These are phyloP conservation scores for Menidia beryllina DNA, from an alignment of 2,113 vertebrate species.

Conservation along the genomic window DNA sequence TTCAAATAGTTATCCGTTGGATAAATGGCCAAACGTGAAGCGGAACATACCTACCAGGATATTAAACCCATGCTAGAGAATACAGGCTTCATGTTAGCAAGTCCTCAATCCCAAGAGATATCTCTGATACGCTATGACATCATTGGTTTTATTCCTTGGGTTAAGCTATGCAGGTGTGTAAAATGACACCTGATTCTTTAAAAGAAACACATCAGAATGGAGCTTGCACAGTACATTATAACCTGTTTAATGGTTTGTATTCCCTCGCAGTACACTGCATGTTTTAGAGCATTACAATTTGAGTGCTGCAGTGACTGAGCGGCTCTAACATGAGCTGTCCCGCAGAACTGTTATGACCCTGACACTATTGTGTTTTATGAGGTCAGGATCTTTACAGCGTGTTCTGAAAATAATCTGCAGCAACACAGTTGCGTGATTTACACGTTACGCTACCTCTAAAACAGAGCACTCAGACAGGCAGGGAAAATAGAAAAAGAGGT, in stretches of 20 bases:
- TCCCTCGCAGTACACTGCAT: conserved; percentile 26
- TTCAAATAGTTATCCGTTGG: not conserved
- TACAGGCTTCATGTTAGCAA: conserved; percentile 13
- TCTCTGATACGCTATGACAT: conserved; percentile 3
- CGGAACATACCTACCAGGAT: not conserved
- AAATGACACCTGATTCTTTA: conserved; percentile 3
- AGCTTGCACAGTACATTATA: not conserved
- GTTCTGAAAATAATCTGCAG: conserved; percentile 70
- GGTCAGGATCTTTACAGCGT: conserved; percentile 72
- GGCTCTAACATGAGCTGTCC: conserved; percentile 59
- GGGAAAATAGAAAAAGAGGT: conserved; percentile 22
- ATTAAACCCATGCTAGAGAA: not conserved
- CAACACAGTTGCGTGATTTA: conserved; percentile 71
- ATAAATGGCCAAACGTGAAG: not conserved
- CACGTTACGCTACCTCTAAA: conserved; percentile 16
- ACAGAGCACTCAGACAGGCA: conserved; percentile 32
- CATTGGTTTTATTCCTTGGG: not conserved
- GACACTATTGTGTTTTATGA: conserved; percentile 74
- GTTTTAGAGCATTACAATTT: conserved; percentile 26
- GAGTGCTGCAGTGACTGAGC: conserved; percentile 39
- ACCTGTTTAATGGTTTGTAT: not conserved
- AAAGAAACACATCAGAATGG: not conserved
- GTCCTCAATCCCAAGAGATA: not conserved
- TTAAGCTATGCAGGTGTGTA: not conserved
- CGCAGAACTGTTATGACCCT: conserved; percentile 60